Evolutionary conservation across 2,113 vertebrate genomes (phyloP), one percentile per base, ranked within the genome.

Genomic region (Ceyx margarethae): DNA sequence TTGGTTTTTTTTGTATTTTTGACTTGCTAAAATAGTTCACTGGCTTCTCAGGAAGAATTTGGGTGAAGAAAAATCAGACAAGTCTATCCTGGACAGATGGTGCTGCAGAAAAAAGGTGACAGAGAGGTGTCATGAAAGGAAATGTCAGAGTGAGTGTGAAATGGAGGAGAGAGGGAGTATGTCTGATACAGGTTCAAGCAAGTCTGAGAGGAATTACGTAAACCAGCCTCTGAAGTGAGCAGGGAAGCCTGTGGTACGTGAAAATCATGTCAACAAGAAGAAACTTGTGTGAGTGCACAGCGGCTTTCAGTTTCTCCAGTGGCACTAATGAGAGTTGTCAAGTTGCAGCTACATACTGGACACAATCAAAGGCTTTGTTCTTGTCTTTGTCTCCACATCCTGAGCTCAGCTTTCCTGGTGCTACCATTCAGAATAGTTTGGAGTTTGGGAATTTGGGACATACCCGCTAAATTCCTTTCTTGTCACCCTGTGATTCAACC

Each of bases 301-400:
- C 56, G 29, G 26, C 33, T 85, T 77, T 42, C 11, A 29, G 51
- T 75, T 78, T 54, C 23, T 35, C 48, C 45, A 28, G 43, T 12
- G 68, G 51, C 57, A 51, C 51, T 66, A 56, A 33, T 35, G 43
- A 78, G 60, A 81, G 40, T 12, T 21, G 2, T 67, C 22, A 51
- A 53, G 33, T 35, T 74, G 26, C 61, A 78, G 72, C 43, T 60
- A 23, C 43, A 46, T 51, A 21, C 7, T 31, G 51, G 31, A 66
- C 64, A 46, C n/a, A 77, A 29, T 42, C 53, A 83, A 64, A 85
- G 51, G 20, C 28, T 95, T 89, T 85, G 33, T 80, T 82, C 58
- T 68, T 1, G 1, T 56, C 69, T 87, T 74, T 60, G 21, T 64
- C n/a, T 88, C 42, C 11, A 29, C 26, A 48, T 66, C 56, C 72